Conservation (phyloP, 2,888 invertebrate genomes). For the Volucella inflata region DNA sequence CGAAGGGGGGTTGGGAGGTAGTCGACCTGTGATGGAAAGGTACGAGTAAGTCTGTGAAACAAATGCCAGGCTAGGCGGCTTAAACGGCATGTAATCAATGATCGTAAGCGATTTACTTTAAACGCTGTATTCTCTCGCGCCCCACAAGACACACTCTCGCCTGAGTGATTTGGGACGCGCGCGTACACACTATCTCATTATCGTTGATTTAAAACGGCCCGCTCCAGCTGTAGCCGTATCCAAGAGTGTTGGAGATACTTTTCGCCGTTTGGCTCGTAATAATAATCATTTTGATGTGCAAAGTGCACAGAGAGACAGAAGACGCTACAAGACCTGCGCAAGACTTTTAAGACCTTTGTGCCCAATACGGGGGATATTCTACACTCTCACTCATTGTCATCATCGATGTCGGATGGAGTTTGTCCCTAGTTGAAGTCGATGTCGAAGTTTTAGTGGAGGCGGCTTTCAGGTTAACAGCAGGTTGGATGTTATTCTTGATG, state of each 20-base stretch:
- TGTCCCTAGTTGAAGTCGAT: neutral
- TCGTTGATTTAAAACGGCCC: constrained; percentile 72
- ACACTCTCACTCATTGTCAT: constrained; percentile 59
- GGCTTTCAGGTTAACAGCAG: constrained; percentile 71
- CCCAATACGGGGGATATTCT: constrained; percentile 22
- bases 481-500: constrained; percentile 73
- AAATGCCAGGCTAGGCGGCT: constrained; percentile 54
- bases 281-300: constrained; percentile 73
- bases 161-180: constrained; percentile 62
- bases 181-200: constrained; percentile 75
- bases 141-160: constrained; percentile 1
- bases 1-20: too few relatives aligned
- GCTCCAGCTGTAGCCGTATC: constrained; percentile 49
- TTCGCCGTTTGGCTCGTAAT: constrained; percentile 61
- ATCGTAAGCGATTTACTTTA: constrained; percentile 74
- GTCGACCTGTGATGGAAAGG: neutral
- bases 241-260: constrained; percentile 53
- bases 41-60: neutral
- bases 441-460: constrained; percentile 44
- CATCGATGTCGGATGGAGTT: neutral
- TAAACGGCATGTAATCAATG: constrained; percentile 73
- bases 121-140: constrained; percentile 48
- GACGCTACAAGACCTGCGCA: neutral
- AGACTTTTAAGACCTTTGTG: constrained; percentile 47
- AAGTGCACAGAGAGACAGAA: constrained; percentile 59